phyloP scores from a whole-genome alignment of 92 coral and sea anemone species.

The Desmophyllum pertusum region DNA sequence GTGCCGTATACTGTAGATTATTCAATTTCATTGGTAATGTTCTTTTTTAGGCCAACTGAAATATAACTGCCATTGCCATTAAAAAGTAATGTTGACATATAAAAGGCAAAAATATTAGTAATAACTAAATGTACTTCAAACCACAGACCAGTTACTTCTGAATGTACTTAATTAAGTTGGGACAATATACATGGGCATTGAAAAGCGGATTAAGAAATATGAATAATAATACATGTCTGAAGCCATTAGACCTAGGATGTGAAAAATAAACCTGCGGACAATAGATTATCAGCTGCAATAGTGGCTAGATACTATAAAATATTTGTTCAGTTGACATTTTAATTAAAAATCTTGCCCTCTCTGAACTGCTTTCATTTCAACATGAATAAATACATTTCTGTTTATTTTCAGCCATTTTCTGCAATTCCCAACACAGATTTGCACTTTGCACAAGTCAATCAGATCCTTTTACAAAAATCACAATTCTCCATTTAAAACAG shows the following conservation, averaged over 20 bases:
- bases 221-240: background rate
- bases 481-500: constrained; percentile 3
- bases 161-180: background rate
- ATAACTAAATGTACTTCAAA: background rate
- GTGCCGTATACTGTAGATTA: too few relatives aligned
- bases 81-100: background rate
- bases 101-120: background rate
- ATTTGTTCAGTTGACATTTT: constrained; percentile 11
- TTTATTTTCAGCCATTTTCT: background rate
- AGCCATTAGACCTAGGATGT: background rate
- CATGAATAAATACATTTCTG: background rate
- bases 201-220: background rate
- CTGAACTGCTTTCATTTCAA: background rate
- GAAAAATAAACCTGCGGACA: background rate
- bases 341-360: background rate
- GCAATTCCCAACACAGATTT: too few relatives aligned
- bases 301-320: background rate
- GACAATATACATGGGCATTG: background rate
- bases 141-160: background rate
- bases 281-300: background rate
- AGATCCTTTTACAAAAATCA: background rate
- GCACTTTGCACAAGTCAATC: background rate
- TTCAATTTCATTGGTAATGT: too few relatives aligned
- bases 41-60: too few relatives aligned
- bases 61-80: background rate